Base-by-base conservation (phyloP, 2,888 invertebrate genomes). In the Omphaloscelis lunosa region DNA sequence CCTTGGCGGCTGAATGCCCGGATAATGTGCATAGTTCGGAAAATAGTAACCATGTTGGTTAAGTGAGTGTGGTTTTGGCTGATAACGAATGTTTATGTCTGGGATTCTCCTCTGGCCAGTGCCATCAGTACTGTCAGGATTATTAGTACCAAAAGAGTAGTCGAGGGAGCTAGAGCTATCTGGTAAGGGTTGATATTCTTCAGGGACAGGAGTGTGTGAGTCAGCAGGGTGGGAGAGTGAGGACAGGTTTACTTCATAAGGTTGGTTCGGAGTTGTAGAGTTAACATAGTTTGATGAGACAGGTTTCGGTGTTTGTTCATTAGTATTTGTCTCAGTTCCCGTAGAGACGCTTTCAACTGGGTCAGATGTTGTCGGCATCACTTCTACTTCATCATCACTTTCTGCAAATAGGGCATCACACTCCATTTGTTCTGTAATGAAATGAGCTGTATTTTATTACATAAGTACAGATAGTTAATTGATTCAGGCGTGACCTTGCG, bases 401-500 rank as follows among this genome's bases (percentile, higher is more conserved):
- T 97, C 97, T 75, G 97, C 97, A 94, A 97, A 97, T 78, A 97
- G 93, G 84, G 97, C 97, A 83, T 97, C 97, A 93, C 97, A 97
- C 86, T 97, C 97, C 97, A 97, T 97, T 90, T 97, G 97, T 87
- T 97, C 97, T 96, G 96, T 88, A 97, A 82, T 88, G 74, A 82
- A 80, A 88, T 83, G 65, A 67, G 9, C 27, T 61, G 23, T 58
- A 41, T 70, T 83, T 66, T 34, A 58, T 45, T 34, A 20, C 2
- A 51, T 53, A 5, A 45, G 15, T 45, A 45, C 34, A 39, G 0
- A 41, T 12, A 45, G n/a, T n/a, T n/a, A n/a, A n/a, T n/a, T n/a
- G n/a, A n/a, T n/a, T n/a, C n/a, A n/a, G n/a, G n/a, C n/a, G n/a
- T n/a, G n/a, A n/a, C n/a, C n/a, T n/a, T n/a, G n/a, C n/a, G n/a